Base-by-base conservation (phyloP, 2,113 vertebrate species). In the Microtus pennsylvanicus region DNA sequence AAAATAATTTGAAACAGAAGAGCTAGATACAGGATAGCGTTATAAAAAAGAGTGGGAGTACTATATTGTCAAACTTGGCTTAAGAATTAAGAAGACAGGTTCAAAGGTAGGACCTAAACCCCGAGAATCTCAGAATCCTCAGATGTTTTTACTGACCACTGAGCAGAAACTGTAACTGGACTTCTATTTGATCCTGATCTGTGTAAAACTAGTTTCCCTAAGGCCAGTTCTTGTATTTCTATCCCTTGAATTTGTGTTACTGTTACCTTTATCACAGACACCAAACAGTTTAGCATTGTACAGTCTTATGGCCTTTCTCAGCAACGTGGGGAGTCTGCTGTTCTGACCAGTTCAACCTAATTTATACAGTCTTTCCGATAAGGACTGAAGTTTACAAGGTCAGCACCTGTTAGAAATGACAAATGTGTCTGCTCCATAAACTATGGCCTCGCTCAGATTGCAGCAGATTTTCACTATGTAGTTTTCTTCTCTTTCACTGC, bases 131-230 rank as follows among this genome's bases (percentile, higher is more conserved):
- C 89, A 92, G 93, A 88, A 92, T 96, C 52, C 72, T 91, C 81
- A 91, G 35, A 96, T 90, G 75, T 77, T 86, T 95, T 13, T 55
- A 69, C 63, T 38, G 38, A 78, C 12, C 63, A 77, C 6, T 33
- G 16, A 94, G 5, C 22, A 4, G 90, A 96, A 77, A 45, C 61
- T 97, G 92, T 90, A 78, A 93, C 89, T 0, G 0, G 24, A 78
- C 97, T 97, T 96, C 69, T 96, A 96, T 97, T 97, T 97, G 16
- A 75, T 97, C 14, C 93, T 97, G 55, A 72, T 96, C 26, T 80
- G 97, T 92, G 33, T n/a, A 97, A 96, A 93, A 96, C 13, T 90
- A 69, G 9, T 75, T 92, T 88, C 33, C 82, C 10, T 0, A 3
- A 91, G 38, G 8, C 10, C 2, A 72, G 11, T 72, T 93, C 67